A percentile compares a stretch with the other conserved stretches of the same genome.
phyloP scores from a whole-genome alignment of 2,797 vertebrate species.

The Clarias fuscus region DNA sequence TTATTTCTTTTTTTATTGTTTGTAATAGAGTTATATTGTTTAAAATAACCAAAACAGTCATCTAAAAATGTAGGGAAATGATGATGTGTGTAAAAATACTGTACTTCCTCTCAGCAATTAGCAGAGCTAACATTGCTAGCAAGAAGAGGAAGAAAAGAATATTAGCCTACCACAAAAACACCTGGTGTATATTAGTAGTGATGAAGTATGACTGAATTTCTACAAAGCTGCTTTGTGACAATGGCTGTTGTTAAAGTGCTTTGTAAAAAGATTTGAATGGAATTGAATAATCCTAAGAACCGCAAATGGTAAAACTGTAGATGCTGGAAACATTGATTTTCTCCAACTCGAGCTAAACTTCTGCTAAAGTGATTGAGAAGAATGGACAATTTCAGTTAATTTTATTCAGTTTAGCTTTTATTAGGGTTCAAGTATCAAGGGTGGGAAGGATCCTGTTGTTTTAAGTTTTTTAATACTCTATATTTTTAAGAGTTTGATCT shows the following conservation, averaged over 20 bases:
- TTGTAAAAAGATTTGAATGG: background rate
- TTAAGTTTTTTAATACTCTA: no score
- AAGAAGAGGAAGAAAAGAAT: background rate
- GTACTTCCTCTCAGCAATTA: background rate
- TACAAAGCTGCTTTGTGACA: background rate
- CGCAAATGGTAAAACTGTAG: background rate
- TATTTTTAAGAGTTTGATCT: no score
- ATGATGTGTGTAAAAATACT: background rate
- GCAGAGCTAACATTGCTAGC: background rate
- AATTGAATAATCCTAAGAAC: background rate
- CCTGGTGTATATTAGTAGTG: background rate
- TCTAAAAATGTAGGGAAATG: background rate
- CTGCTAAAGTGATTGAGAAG: background rate
- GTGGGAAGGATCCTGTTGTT: background rate
- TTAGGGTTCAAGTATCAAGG: background rate
- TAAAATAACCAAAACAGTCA: background rate
- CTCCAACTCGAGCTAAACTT: background rate
- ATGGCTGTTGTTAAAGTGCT: background rate
- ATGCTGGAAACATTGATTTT: background rate
- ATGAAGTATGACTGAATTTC: background rate
- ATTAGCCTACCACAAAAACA: background rate
- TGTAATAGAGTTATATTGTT: no score
- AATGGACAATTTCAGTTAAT: background rate
- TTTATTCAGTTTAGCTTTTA: background rate
- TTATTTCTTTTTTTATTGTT: background rate